Base-by-base conservation (phyloP, 2,888 invertebrate genomes). In the Hydroisotoma schaefferi region DNA sequence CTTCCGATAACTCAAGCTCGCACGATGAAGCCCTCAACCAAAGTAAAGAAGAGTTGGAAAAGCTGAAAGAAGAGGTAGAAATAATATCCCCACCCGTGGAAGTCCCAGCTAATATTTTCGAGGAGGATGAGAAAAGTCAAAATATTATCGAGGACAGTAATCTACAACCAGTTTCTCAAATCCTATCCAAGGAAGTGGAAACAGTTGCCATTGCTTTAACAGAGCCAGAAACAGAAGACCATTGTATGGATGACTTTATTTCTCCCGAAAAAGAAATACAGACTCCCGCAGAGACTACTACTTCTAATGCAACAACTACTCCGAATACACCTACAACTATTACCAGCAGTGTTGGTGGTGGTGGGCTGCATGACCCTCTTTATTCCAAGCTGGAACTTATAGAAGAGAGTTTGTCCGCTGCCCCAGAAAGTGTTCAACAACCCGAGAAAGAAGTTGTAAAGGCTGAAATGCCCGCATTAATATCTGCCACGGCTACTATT, bases 401-500 rank as follows among this genome's bases (percentile, higher is more conserved):
- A n/a, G n/a, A n/a, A n/a, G n/a, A n/a, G n/a, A n/a, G n/a, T n/a
- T n/a, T n/a, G n/a, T n/a, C n/a, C n/a, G n/a, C n/a, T n/a, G n/a
- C n/a, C n/a, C n/a, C n/a, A n/a, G n/a, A n/a, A n/a, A n/a, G n/a
- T n/a, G n/a, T n/a, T n/a, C n/a, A n/a, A 40, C n/a, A 8, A 8
- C 15, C 20, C 20, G 40, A 40, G 40, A 20, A 40, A 40, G 40
- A 40, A 40, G 40, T 20, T 10, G 5, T 20, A 8, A 15, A 15
- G 15, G 8, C n/a, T 4, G 40, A 40, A 15, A 20, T 40, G 15
- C 20, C 40, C 8, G n/a, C 8, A 52, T 29, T 52, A 28, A 52
- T 52, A 18, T 52, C 51, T 33, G 51, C 51, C 5, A 52, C 51
- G 2, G 51, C 51, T 8, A 52, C 51, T 10, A 52, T 52, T 37